Evolutionary conservation across 1,140 invertebrate species (phyloP), one percentile per base, ranked within the genome.

Genomic region (Brachionus calyciflorus): DNA sequence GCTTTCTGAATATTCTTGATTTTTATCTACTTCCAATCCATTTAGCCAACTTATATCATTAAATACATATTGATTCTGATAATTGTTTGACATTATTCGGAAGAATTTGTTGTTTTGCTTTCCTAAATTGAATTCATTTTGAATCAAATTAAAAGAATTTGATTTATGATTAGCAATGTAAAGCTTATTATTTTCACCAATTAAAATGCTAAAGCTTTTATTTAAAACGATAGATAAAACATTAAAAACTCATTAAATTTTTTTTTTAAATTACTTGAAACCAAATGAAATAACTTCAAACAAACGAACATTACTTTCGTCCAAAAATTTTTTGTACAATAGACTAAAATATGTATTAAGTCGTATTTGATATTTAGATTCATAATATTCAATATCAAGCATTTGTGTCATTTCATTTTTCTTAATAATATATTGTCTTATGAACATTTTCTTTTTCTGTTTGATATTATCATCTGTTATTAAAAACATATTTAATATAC

Each of bases 191-290:
- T 19, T 21, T 10, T 65, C 37, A 3, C 26, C 60, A 41, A 65
- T 37, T 14, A 65, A 37, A 7, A 65, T 24, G 44, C 60, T 44
- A 44, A 46, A 65, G 60, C 60, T 65, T n/a, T n/a, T n/a, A n/a
- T n/a, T n/a, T n/a, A n/a, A n/a, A n/a, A n/a, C n/a, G n/a, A n/a
- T n/a, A n/a, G n/a, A n/a, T n/a, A n/a, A n/a, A n/a, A n/a, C n/a
- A n/a, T n/a, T n/a, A n/a, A n/a, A n/a, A n/a, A n/a, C n/a, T n/a
- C n/a, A n/a, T n/a, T n/a, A n/a, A n/a, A n/a, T n/a, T n/a, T 57
- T 57, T 28, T n/a, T 30, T 60, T 41, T 26, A 55, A 12, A 9
- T 65, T 44, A 65, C 60, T 44, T 65, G 1, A 65, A 41, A 9
- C 60, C 60, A 14, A 65, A 21, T 5, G 17, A 44, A 24, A 65